Conservation (phyloP, 2,113 vertebrate genomes). For the Podarcis cretensis region DNA sequence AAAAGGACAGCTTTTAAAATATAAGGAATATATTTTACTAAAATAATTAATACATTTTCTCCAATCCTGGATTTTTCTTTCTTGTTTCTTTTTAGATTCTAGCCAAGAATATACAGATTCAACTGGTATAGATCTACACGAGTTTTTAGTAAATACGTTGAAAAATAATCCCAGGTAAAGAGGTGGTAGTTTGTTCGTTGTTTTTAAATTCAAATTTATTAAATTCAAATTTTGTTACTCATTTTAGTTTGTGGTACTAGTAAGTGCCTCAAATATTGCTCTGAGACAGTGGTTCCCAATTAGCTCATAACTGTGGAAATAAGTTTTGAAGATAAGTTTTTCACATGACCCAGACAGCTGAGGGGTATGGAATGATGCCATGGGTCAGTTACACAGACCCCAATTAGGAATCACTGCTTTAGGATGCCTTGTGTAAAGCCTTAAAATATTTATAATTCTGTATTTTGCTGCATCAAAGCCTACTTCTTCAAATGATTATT, state of each 20-base stretch:
- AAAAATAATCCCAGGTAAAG: slow-evolving; percentile 97
- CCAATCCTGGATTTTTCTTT: slow-evolving; percentile 33
- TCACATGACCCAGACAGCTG: too few species aligned
- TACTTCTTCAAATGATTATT: slow-evolving; percentile 48
- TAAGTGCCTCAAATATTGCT: neutral
- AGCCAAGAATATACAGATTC: slow-evolving; percentile 99
- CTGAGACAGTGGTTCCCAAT: neutral
- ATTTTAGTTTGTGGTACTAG: neutral
- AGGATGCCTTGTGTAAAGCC: neutral
- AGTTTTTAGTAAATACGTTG: slow-evolving; percentile 98
- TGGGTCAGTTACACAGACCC: too few species aligned
- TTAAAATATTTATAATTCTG: neutral
- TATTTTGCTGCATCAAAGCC: slow-evolving; percentile 33
- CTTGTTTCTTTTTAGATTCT: slow-evolving; percentile 84
- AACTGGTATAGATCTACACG: slow-evolving; percentile 97
- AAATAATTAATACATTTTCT: slow-evolving; percentile 11
- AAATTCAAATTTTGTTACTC: neutral
- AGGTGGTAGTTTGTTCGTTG: neutral
- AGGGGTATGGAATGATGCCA: too few species aligned
- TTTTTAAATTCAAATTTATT: slow-evolving; percentile 34
- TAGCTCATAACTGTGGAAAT: too few species aligned
- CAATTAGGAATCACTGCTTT: too few species aligned
- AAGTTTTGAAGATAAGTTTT: too few species aligned
- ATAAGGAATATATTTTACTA: slow-evolving; percentile 38
- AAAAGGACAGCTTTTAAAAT: neutral